These are phyloP conservation scores for Paratilapia polleni DNA, from an alignment of 2,113 vertebrate genomes.

Conservation along the genomic window DNA sequence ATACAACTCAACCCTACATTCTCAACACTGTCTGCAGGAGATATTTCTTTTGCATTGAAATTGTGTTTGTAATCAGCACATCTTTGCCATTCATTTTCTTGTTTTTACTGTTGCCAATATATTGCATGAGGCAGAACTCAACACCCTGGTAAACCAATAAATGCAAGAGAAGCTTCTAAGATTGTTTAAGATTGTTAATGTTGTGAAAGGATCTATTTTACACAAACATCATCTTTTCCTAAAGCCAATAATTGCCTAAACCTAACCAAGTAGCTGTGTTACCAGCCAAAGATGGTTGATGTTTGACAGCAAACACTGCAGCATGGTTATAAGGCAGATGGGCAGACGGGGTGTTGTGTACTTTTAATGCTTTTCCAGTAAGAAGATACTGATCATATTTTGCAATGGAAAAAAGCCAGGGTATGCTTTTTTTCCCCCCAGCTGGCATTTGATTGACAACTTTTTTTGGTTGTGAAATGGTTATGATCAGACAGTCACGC, in stretches of 20 bases:
- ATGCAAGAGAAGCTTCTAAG: not conserved
- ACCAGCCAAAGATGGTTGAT: not conserved
- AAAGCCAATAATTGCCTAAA: not conserved
- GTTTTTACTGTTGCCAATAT: not conserved
- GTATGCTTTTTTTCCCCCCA: accelerated
- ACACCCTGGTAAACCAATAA: not conserved
- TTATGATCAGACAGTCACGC: not conserved
- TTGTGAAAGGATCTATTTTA: not conserved
- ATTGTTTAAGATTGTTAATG: too few species aligned
- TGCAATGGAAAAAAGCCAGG: not conserved
- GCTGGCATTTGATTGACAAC: not conserved
- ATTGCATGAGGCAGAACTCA: not conserved
- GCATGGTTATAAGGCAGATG: not conserved
- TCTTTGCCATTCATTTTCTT: not conserved
- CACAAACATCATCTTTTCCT: not conserved
- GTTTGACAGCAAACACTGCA: not conserved
- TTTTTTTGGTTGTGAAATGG: not conserved
- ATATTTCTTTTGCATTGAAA: not conserved
- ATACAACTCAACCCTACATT: not conserved
- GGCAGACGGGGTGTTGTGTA: not conserved
- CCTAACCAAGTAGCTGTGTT: not conserved
- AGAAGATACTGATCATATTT: not conserved
- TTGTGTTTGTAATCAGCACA: not conserved
- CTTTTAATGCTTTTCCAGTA: not conserved
- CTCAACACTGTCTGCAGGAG: not conserved